A percentile compares a stretch with the other conserved stretches of the same genome.
Conservation (phyloP, 2,797 vertebrate genomes). For the Rhynchotus rufescens region DNA sequence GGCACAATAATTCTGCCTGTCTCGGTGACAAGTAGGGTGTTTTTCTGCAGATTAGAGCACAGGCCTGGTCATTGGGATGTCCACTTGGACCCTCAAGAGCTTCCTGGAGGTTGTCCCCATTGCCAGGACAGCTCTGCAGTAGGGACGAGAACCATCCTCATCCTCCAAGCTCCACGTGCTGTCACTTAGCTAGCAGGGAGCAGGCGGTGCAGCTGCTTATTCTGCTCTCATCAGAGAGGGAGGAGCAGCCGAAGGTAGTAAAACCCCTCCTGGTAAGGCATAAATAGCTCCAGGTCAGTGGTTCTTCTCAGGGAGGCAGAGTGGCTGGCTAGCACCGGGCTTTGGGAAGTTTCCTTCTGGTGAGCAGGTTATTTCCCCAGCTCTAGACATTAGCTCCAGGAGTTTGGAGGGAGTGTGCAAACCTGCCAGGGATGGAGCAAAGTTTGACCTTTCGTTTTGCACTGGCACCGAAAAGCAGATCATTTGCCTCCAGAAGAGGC, state of each 20-base stretch:
- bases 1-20: neutral
- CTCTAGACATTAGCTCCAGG: neutral
- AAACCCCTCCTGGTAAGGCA: neutral
- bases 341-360: neutral
- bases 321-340: neutral
- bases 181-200: neutral
- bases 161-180: neutral
- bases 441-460: neutral
- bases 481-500: neutral
- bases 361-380: neutral
- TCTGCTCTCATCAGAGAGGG: neutral
- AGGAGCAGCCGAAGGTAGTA: neutral
- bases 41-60: rapidly evolving
- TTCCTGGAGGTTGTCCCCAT: neutral
- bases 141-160: neutral
- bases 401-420: neutral
- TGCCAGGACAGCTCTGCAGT: neutral
- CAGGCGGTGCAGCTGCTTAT: neutral
- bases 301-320: neutral
- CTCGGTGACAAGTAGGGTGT: rapidly evolving
- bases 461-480: neutral
- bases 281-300: rapidly evolving
- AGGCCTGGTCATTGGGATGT: neutral
- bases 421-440: rapidly evolving
- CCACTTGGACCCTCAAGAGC: neutral